Percentiles rank a stretch among this genome's conserved stretches.
These are phyloP conservation scores for Ellobium chinense DNA, from an alignment of 2,888 invertebrate species.

Conservation along the genomic window DNA sequence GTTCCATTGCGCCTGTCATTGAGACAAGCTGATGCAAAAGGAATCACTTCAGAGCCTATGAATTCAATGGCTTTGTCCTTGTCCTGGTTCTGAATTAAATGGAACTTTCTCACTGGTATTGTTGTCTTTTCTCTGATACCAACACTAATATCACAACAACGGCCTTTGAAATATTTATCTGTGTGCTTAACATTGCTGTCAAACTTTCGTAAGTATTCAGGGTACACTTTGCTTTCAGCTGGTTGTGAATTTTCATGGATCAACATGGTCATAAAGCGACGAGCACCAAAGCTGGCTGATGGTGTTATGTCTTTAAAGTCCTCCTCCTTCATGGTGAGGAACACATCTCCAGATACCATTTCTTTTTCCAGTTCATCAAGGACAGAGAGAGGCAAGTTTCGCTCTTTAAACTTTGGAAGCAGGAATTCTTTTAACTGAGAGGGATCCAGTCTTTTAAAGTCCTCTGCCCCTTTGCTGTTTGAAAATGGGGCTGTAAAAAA, in stretches of 20 bases:
- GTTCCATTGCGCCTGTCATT: constrained; percentile 49
- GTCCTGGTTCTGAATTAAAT: not conserved
- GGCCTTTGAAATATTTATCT: constrained; percentile 30
- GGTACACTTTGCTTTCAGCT: not conserved
- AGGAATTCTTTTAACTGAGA: constrained; percentile 23
- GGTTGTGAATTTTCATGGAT: not conserved
- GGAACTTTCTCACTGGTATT: constrained; percentile 37
- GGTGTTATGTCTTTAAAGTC: constrained; percentile 28
- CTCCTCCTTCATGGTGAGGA: constrained; percentile 28
- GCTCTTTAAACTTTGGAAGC: not conserved
- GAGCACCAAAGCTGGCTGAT: not conserved
- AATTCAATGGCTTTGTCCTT: constrained; percentile 11
- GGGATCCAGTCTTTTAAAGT: not conserved
- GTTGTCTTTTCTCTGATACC: constrained; percentile 15
- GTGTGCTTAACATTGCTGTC: constrained; percentile 18
- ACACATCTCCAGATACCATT: constrained; percentile 35
- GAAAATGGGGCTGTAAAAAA: not conserved
- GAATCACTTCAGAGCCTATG: constrained; percentile 33
- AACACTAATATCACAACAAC: constrained; percentile 16
- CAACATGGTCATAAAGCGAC: not conserved
- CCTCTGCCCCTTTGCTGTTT: not conserved
- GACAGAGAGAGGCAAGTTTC: not conserved
- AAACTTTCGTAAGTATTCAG: not conserved
- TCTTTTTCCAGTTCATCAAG: constrained; percentile 25
- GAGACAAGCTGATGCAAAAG: constrained; percentile 49